These are phyloP conservation scores for Phyllotis vaccarum DNA, from an alignment of 2,797 vertebrate genomes.

Conservation along the genomic window DNA sequence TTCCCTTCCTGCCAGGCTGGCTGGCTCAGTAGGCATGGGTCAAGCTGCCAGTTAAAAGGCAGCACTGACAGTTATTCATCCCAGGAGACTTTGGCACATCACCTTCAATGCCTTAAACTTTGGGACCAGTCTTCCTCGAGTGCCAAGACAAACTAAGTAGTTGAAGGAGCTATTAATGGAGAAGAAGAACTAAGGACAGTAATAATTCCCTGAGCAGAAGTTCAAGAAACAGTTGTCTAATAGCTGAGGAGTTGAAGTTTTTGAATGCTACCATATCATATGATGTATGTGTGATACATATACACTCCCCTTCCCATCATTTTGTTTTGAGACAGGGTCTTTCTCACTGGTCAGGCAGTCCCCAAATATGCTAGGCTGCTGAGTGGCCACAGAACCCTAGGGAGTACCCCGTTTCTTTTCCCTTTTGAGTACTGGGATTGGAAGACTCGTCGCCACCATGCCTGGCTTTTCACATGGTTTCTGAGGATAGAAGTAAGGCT, in stretches of 20 bases:
- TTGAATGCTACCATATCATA: background rate
- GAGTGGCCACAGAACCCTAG: background rate
- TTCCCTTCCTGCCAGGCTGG: background rate
- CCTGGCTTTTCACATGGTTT: background rate
- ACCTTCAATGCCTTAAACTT: slow-evolving; percentile 7
- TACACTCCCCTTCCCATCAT: background rate
- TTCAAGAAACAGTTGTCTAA: background rate
- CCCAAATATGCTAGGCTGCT: background rate
- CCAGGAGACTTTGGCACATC: background rate
- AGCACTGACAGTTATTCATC: background rate
- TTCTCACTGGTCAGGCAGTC: background rate
- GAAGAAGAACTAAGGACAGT: background rate
- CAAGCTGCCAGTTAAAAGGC: background rate
- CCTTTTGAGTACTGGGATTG: background rate
- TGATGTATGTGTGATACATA: background rate
- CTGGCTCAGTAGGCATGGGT: background rate
- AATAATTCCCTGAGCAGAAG: background rate
- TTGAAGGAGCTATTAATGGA: background rate
- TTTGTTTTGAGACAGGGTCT: background rate
- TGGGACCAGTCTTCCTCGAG: background rate
- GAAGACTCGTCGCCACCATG: background rate
- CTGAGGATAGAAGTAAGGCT: background rate
- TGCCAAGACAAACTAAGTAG: background rate
- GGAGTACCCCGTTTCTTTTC: background rate
- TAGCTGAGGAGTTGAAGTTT: background rate